A percentile compares a stretch with the other conserved stretches of the same genome.
phyloP scores from a whole-genome alignment of 2,888 invertebrate genomes.

The Invenusta paracnida region DNA sequence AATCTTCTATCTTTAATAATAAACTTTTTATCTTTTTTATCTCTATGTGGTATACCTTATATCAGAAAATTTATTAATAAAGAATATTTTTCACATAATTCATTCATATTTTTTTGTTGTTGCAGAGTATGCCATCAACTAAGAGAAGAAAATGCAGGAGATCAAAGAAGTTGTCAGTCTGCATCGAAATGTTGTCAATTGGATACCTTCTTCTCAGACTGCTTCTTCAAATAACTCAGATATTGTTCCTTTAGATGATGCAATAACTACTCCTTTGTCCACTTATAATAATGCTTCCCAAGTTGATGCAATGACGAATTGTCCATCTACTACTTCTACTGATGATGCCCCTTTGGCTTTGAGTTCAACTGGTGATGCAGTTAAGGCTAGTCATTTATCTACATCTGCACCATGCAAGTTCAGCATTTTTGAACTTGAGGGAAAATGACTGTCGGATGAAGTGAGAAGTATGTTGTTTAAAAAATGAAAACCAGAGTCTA shows the following conservation, averaged over 20 bases:
- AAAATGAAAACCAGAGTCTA: not conserved
- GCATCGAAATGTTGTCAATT: no score
- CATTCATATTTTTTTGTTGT: no score
- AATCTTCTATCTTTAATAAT: no score
- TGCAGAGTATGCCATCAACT: no score
- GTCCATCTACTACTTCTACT: not conserved
- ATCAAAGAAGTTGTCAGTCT: no score
- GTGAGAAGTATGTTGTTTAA: not conserved
- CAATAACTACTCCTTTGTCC: not conserved
- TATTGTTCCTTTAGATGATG: not conserved
- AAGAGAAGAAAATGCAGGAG: no score
- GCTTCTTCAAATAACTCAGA: no score
- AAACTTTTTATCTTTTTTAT: no score
- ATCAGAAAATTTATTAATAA: no score
- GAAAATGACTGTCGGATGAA: not conserved
- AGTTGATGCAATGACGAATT: not conserved
- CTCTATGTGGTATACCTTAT: no score
- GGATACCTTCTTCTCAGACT: no score
- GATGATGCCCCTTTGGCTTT: not conserved
- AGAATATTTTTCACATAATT: no score
- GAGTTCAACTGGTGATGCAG: not conserved
- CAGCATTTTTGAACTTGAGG: not conserved
- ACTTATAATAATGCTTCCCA: not conserved
- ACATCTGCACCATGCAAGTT: not conserved
- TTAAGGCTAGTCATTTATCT: not conserved